Conservation (phyloP, 2,797 vertebrate species). For the Chloroceryle amazona region DNA sequence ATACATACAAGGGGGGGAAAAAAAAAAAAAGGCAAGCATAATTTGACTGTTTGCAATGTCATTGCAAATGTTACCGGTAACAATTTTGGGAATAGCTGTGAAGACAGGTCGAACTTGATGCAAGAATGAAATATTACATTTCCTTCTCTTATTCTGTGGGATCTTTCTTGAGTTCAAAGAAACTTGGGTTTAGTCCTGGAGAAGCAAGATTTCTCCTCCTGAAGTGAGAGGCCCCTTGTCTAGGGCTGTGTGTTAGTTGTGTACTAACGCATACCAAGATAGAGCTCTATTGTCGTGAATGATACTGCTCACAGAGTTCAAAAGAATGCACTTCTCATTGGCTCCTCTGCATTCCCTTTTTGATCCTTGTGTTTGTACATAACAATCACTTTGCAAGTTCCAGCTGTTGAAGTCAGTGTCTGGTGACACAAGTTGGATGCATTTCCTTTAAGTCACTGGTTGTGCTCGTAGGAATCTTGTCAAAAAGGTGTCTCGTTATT, state of each 20-base stretch:
- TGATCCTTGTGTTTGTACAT: not conserved
- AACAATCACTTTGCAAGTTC: not conserved
- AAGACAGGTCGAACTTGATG: not conserved
- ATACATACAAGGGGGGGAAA: too few relatives aligned
- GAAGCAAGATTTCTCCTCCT: not conserved
- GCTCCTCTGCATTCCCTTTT: not conserved
- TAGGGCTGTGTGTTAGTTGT: not conserved
- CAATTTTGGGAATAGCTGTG: not conserved
- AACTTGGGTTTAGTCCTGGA: not conserved
- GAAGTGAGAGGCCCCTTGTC: not conserved
- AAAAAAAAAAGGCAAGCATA: too few relatives aligned
- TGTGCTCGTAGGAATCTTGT: not conserved
- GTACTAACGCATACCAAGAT: not conserved
- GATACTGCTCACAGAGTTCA: accelerated
- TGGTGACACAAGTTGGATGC: not conserved
- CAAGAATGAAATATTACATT: not conserved
- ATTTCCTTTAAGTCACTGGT: not conserved
- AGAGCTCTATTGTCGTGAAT: not conserved
- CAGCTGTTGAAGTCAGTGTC: not conserved
- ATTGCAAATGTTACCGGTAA: not conserved
- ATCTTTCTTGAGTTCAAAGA: not conserved
- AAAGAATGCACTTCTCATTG: not conserved
- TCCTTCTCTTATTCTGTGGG: not conserved
- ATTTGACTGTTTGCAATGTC: not conserved
- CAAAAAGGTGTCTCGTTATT: not conserved